Conservation (phyloP, 2,113 vertebrate species). For the Hippocampus comes region DNA sequence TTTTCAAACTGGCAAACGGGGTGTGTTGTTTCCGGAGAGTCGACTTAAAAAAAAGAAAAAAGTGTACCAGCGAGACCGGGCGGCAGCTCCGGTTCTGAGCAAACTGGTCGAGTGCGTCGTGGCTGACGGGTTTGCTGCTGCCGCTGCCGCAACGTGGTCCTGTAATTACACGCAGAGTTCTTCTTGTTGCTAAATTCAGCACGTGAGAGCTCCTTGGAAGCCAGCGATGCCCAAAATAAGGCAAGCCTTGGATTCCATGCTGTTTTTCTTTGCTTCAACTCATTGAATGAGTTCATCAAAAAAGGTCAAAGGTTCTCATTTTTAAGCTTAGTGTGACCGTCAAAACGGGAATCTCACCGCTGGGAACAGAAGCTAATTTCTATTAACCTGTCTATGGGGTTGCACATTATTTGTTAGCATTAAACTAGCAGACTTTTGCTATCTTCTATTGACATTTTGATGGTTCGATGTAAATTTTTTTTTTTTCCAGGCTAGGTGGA, state of each 20-base stretch:
- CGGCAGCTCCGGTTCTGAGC: conserved; percentile 18
- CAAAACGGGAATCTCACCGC: too few relatives aligned
- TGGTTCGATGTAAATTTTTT: too few relatives aligned
- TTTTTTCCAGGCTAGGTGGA: too few relatives aligned
- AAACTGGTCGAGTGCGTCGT: conserved; percentile 41
- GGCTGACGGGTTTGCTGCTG: conserved; percentile 27
- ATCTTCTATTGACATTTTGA: too few relatives aligned
- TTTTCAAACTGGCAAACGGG: background rate
- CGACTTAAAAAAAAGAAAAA: conserved; percentile 9
- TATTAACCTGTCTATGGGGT: too few relatives aligned
- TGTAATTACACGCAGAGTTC: conserved; percentile 34
- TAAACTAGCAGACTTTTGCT: too few relatives aligned
- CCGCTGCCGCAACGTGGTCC: background rate
- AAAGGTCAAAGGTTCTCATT: too few relatives aligned
- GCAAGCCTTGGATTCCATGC: background rate
- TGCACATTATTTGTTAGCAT: too few relatives aligned
- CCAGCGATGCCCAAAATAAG: background rate
- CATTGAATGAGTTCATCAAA: background rate
- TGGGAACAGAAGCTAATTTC: too few relatives aligned
- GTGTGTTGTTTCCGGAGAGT: conserved; percentile 25
- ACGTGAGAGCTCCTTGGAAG: background rate
- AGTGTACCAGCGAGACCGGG: conserved; percentile 12
- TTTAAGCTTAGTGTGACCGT: too few relatives aligned
- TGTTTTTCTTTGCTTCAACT: too few relatives aligned
- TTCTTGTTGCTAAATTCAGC: background rate